Percentiles rank a stretch among this genome's conserved stretches.
Evolutionary conservation across 2,797 vertebrate species (phyloP).

Genomic region (Graptemys geographica): DNA sequence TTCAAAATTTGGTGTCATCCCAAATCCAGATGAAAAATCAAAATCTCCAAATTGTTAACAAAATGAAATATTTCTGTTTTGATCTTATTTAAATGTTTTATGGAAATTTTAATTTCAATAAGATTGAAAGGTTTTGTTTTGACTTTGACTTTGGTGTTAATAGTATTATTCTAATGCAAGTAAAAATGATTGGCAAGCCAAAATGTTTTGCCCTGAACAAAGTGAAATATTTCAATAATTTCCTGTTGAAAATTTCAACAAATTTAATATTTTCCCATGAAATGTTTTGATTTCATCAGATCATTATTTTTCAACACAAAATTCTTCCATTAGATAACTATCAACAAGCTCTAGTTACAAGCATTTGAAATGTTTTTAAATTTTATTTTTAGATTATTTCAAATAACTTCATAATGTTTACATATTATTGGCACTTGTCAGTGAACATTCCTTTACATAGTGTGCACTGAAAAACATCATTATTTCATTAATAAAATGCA

Average conservation of each 20-base stretch:
- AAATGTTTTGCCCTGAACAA: neutral
- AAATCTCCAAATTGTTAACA: neutral
- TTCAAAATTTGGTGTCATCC: neutral
- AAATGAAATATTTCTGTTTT: neutral
- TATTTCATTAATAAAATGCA: constrained; percentile 72
- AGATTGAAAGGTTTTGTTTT: neutral
- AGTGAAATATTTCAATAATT: neutral
- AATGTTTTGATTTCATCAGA: neutral
- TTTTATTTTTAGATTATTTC: neutral
- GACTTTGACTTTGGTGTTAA: neutral
- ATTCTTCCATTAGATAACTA: neutral
- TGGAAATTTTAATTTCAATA: neutral
- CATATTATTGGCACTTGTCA: neutral
- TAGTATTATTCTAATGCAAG: neutral
- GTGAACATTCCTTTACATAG: constrained; percentile 37
- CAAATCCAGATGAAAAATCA: neutral
- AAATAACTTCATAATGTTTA: neutral
- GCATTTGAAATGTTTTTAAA: neutral
- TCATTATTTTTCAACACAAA: neutral
- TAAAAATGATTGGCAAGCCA: neutral
- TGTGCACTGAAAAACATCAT: constrained; percentile 56
- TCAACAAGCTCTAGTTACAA: neutral
- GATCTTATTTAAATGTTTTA: neutral
- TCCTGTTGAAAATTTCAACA: neutral
- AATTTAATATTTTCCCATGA: neutral